Conservation (phyloP, 2,888 invertebrate species). For the Oligia latruncula region DNA sequence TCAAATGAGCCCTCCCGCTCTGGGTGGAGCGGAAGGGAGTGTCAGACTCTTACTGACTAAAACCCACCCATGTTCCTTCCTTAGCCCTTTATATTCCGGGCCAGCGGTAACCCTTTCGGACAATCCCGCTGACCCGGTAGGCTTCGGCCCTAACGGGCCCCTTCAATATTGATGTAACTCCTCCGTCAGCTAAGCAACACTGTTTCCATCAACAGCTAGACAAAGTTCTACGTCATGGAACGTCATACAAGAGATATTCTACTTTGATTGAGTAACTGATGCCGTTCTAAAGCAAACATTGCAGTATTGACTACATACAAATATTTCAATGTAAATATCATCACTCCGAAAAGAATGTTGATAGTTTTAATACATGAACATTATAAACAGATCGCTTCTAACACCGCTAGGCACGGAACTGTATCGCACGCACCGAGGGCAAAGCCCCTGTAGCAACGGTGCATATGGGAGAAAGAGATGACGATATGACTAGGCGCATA, state of each 20-base stretch:
- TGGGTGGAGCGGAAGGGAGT: too few relatives aligned
- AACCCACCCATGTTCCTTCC: too few relatives aligned
- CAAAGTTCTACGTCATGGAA: conserved; percentile 25
- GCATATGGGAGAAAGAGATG: conserved; percentile 60
- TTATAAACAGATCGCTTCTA: conserved; percentile 48
- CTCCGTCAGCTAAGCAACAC: background rate
- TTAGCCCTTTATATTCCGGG: too few relatives aligned
- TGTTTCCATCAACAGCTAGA: conserved; percentile 15
- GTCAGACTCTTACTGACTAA: too few relatives aligned
- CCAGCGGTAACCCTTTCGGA: too few relatives aligned
- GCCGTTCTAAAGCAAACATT: background rate
- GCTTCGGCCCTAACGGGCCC: too few relatives aligned
- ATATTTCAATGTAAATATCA: conserved; percentile 16
- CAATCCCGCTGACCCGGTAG: too few relatives aligned
- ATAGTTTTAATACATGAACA: conserved; percentile 30
- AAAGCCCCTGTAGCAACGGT: conserved; percentile 76
- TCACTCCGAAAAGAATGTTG: conserved; percentile 8
- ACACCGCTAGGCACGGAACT: conserved; percentile 67
- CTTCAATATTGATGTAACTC: background rate
- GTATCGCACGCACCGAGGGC: conserved; percentile 75
- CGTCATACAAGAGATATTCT: background rate
- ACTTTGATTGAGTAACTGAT: background rate
- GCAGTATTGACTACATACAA: conserved; percentile 9
- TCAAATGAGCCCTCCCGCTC: too few relatives aligned
- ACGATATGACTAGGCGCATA: conserved; percentile 14